Conservation (phyloP, 2,888 invertebrate species). For the Physocephala rufipes region DNA sequence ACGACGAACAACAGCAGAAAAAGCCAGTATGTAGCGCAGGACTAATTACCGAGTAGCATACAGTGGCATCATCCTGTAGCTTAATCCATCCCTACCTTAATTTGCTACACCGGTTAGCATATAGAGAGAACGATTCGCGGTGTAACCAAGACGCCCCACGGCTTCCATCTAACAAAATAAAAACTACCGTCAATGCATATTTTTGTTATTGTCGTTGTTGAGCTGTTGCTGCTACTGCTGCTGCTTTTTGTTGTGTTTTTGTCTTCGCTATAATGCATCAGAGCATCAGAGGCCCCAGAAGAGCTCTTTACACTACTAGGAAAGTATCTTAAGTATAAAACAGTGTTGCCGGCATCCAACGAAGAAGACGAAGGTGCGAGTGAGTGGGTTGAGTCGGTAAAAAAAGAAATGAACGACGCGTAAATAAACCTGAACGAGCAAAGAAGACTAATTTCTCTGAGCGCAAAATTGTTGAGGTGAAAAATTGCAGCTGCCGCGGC, state of each 20-base stretch:
- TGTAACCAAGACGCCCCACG: too few relatives aligned
- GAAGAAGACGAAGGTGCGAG: background rate
- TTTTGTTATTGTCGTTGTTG: too few relatives aligned
- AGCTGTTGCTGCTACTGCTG: too few relatives aligned
- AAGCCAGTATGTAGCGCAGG: background rate
- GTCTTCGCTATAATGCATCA: background rate
- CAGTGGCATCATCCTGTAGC: background rate
- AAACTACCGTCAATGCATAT: background rate
- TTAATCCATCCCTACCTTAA: too few relatives aligned
- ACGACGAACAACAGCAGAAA: background rate
- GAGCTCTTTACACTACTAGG: background rate
- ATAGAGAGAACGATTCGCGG: too few relatives aligned
- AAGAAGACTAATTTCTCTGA: slow-evolving; percentile 19
- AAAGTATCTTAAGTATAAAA: background rate
- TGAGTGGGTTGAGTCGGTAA: background rate
- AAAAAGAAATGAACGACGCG: background rate
- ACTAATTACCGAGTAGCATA: slow-evolving; percentile 6
- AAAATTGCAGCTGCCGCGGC: slow-evolving; percentile 61
- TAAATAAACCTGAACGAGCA: background rate
- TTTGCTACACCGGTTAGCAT: too few relatives aligned
- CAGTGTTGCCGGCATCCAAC: slow-evolving; percentile 11
- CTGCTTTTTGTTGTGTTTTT: too few relatives aligned
- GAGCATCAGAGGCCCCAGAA: background rate
- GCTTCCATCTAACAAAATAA: background rate
- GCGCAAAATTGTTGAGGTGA: slow-evolving; percentile 61